Base-by-base conservation (phyloP, 2,797 vertebrate genomes). In the Setipinna tenuifilis region DNA sequence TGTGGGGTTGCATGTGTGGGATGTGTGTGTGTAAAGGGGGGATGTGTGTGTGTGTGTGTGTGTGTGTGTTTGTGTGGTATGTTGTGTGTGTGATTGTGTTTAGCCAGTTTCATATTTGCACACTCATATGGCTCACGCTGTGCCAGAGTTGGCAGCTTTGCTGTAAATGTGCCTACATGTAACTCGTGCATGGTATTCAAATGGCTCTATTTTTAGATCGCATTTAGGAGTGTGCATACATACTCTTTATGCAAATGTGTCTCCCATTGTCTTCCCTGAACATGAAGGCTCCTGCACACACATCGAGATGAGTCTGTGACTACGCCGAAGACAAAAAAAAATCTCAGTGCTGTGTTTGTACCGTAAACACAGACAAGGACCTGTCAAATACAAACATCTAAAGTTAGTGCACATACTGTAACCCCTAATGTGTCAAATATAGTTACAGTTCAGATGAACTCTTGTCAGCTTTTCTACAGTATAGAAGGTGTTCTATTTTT, bases 221-320 rank as follows among this genome's bases (percentile, higher is more conserved):
- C 68, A 75, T 6, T 75, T 75, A 41, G 68, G 17, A 31, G 14
- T 71, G 65, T 71, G 65, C 28, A 71, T 28, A 71, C 28, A 14
- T 17, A 35, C 28, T 35, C 31, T 31, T 75, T 75, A 75, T 75
- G 28, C 16, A 75, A 35, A 75, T 41, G 31, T 35, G 68, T 41
- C 71, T 75, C 31, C 35, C 71, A 78, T 78, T 78, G 71, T 78
- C 17, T 78, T 78, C 71, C 21, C 19, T 44, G 41, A 16, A 41
- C 16, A 28, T 21, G 35, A 78, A 44, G 3, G 6, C 6, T 41
- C 41, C 71, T 9, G 31, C 31, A 78, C 0, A 44, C 6, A 16
- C 46, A 48, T n/a, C n/a, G 68, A 41, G 16, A 9, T 23, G 31
- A 35, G 44, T 75, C 68, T 6, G 28, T 10, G 19, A 78, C 31